Conservation (phyloP, 1,140 invertebrate genomes). For the Globodera ellingtonae region DNA sequence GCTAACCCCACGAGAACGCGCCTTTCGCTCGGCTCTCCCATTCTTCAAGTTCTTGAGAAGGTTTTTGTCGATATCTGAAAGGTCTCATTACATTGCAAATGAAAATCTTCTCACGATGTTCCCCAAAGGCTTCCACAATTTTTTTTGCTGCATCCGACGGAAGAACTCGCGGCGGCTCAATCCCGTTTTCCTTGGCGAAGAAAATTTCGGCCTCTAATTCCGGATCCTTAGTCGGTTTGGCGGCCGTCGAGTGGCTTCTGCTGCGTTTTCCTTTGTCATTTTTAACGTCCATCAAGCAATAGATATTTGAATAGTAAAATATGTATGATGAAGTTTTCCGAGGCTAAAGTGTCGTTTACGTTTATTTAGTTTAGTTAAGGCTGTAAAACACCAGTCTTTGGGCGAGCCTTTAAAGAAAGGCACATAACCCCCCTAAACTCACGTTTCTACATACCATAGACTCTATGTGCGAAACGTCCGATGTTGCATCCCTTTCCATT, state of each 20-base stretch:
- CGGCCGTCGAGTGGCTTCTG: slow-evolving; percentile 19
- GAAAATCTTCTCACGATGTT: slow-evolving; percentile 4
- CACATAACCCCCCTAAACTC: no score
- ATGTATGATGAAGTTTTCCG: not conserved
- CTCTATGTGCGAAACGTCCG: no score
- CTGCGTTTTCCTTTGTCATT: slow-evolving; percentile 17
- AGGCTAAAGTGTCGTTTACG: not conserved
- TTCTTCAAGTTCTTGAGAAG: slow-evolving; percentile 37
- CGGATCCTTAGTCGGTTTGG: slow-evolving; percentile 27
- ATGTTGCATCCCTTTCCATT: no score
- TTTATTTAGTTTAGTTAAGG: no score
- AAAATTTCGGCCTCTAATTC: slow-evolving; percentile 45
- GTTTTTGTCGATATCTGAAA: slow-evolving; percentile 21
- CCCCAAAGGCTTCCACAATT: slow-evolving; percentile 33
- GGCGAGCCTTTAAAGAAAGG: no score
- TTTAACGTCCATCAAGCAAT: slow-evolving; percentile 19
- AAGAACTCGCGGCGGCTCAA: slow-evolving; percentile 34
- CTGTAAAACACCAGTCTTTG: not conserved
- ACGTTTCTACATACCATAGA: no score
- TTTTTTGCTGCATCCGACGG: slow-evolving; percentile 40
- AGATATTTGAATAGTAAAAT: not conserved
- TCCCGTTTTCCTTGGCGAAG: slow-evolving; percentile 54
- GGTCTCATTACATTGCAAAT: not conserved
- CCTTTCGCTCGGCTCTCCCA: slow-evolving; percentile 53
- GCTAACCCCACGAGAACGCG: slow-evolving; percentile 51